Percentiles rank a stretch among this genome's conserved stretches.
Conservation (phyloP, 2,113 vertebrate genomes). For the Athene noctua region DNA sequence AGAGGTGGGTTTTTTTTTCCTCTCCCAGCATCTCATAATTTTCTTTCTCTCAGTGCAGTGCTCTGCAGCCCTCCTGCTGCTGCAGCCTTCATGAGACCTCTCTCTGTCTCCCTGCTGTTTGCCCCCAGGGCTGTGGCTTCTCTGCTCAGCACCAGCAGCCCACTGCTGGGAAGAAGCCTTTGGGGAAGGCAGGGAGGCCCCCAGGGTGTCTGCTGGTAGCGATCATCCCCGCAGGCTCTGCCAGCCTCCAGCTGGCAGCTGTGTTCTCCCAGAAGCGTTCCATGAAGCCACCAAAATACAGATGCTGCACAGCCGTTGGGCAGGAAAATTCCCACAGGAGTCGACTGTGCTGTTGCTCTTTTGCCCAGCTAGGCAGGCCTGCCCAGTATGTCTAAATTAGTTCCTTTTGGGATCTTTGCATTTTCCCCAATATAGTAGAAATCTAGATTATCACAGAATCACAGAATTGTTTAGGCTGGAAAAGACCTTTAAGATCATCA, state of each 20-base stretch:
- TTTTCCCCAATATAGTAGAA: background rate
- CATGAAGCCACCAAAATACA: background rate
- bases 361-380: background rate
- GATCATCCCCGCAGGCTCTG: background rate
- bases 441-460: background rate
- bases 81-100: background rate
- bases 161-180: background rate
- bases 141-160: background rate
- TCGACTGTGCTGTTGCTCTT: background rate
- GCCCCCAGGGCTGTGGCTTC: background rate
- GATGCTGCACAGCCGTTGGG: background rate
- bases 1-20: background rate
- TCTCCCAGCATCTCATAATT: background rate
- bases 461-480: too few relatives aligned
- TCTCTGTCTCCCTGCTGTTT: background rate
- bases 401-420: background rate
- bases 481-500: too few relatives aligned
- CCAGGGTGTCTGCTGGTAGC: background rate
- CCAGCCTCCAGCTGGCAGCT: slow-evolving; percentile 24
- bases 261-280: background rate
- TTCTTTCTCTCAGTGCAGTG: background rate
- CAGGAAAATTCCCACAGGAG: background rate
- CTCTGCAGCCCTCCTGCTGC: background rate
- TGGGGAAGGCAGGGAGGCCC: background rate
- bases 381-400: background rate